Base-by-base conservation (phyloP, 2,113 vertebrate species). In the Acanthisitta chloris region DNA sequence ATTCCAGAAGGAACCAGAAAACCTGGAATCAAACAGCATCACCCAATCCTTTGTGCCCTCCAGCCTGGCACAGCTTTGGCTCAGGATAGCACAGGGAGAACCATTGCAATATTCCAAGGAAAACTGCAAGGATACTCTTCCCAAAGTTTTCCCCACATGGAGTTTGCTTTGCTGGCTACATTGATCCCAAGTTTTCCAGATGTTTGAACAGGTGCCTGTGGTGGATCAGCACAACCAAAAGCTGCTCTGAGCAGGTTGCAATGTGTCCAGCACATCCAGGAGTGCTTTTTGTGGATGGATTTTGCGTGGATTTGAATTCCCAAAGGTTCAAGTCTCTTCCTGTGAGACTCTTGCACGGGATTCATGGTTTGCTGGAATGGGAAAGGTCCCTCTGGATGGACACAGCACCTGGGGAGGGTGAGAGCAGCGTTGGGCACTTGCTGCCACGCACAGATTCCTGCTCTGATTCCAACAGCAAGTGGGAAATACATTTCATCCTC, bases 371-470 rank as follows among this genome's bases (percentile, higher is more conserved):
- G 52, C 46, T 29, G 62, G 65, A 48, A 45, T 4, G 29, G 71
- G 51, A 33, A 55, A 88, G 43, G 29, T 38, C 81, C 14, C 58
- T 52, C 17, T 4, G 24, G 72, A 57, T 1, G 17, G 46, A 33
- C 94, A 83, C 89, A 93, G 87, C 81, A 15, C 64, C 62, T 14
- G 71, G n/a, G n/a, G n/a, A n/a, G n/a, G n/a, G n/a, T n/a, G n/a
- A n/a, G n/a, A 64, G 79, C 91, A 94, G 94, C n/a, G 72, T 29
- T 79, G 83, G 8, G 78, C 34, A 93, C 83, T 84, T 36, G 94
- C 92, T 95, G 85, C 92, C 92, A 96, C 95, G 51, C 93, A 92
- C 65, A 98, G 89, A 90, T 94, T 97, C 95, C 97, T 89, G 72
- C 83, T 26, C 64, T 69, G 89, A 76, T 80, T 42, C 62, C 92